phyloP scores from a whole-genome alignment of 2,113 vertebrate species.

The Telmatochromis bifrenatus region DNA sequence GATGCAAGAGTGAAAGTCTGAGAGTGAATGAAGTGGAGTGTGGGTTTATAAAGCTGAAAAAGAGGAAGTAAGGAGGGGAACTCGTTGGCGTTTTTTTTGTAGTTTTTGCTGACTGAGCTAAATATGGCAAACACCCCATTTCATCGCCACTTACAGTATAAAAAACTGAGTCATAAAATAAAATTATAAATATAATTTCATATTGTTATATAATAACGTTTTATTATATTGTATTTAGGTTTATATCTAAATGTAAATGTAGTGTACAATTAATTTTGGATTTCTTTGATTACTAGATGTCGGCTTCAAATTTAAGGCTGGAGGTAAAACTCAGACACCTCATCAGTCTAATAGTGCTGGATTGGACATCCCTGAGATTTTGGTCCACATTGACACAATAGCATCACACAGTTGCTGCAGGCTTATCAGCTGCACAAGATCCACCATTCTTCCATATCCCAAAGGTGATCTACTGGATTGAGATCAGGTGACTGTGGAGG shows the following conservation, averaged over 20 bases:
- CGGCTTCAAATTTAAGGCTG: not conserved
- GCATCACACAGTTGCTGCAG: not conserved
- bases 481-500: accelerated
- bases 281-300: not conserved
- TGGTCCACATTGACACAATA: not conserved
- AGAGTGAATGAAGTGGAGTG: not conserved
- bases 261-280: not conserved
- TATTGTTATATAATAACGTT: not conserved
- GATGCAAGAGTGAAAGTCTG: not conserved
- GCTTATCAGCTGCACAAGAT: not conserved
- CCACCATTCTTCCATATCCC: accelerated
- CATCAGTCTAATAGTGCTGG: not conserved
- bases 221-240: not conserved
- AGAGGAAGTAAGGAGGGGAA: not conserved
- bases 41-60: slow-evolving; percentile 12
- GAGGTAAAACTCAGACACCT: not conserved
- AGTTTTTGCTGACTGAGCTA: not conserved
- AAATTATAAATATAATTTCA: not conserved
- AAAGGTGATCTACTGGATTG: accelerated
- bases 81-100: accelerated
- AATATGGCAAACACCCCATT: not conserved
- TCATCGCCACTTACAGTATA: not conserved
- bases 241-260: not conserved
- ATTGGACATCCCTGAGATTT: not conserved
- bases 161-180: not conserved